Conservation (phyloP, 2,797 vertebrate genomes). For the Leptoclinus maculatus region DNA sequence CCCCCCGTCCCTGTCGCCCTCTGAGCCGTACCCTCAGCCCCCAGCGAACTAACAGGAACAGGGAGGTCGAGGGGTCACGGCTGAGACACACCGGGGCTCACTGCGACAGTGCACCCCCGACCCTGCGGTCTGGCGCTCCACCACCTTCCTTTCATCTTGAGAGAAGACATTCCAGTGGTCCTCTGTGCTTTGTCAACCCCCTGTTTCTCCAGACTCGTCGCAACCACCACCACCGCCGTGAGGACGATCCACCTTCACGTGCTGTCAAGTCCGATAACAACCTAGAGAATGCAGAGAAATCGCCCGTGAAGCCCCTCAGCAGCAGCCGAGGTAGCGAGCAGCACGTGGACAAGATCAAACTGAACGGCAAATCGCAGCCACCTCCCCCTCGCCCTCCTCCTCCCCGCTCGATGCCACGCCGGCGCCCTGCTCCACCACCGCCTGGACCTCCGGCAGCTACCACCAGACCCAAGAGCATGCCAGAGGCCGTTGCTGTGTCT, state of each 20-base stretch:
- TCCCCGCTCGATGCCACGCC: constrained; percentile 77
- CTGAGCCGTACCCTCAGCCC: constrained; percentile 80
- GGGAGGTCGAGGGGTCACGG: constrained; percentile 51
- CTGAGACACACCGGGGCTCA: constrained; percentile 40
- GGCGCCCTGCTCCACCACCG: constrained; percentile 65
- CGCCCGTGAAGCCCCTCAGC: background rate
- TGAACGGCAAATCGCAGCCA: constrained; percentile 73
- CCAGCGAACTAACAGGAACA: constrained; percentile 73
- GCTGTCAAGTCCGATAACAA: constrained; percentile 4
- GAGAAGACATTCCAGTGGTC: constrained; percentile 89
- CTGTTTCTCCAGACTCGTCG: constrained; percentile 93
- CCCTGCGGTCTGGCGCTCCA: constrained; percentile 83
- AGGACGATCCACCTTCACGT: background rate
- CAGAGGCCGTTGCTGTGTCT: constrained; percentile 16
- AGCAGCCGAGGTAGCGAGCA: constrained; percentile 11
- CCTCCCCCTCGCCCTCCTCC: constrained; percentile 93
- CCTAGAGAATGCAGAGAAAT: constrained; percentile 23
- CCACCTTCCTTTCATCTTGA: constrained; percentile 83
- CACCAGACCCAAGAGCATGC: constrained; percentile 71
- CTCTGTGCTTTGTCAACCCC: constrained; percentile 95
- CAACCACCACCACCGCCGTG: constrained; percentile 57
- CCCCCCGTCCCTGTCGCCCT: constrained; percentile 62
- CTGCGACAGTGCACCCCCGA: constrained; percentile 87
- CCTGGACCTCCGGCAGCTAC: constrained; percentile 47
- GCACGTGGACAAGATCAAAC: constrained; percentile 31